phyloP scores from a whole-genome alignment of 2,888 invertebrate species.

The Sesia apiformis region DNA sequence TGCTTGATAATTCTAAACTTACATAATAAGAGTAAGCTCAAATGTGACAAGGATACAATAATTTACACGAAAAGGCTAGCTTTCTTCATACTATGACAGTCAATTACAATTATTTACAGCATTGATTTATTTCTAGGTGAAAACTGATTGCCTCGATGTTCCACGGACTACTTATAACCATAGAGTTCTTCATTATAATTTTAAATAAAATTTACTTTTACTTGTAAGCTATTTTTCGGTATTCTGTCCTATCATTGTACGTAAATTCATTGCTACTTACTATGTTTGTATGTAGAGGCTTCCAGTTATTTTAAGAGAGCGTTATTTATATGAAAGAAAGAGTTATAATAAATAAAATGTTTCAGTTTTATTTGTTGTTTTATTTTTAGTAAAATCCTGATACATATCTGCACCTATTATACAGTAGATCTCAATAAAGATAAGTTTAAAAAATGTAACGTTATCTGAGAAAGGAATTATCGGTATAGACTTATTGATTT shows the following conservation, averaged over 20 bases:
- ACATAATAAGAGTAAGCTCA: too few relatives aligned
- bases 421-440: too few relatives aligned
- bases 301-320: slow-evolving; percentile 63
- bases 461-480: too few relatives aligned
- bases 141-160: slow-evolving; percentile 49
- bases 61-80: neutral
- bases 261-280: neutral
- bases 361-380: slow-evolving; percentile 48
- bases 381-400: slow-evolving; percentile 12
- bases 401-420: too few relatives aligned
- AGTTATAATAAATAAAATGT: slow-evolving; percentile 65
- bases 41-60: too few relatives aligned
- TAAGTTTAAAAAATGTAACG: too few relatives aligned
- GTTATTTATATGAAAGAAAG: slow-evolving; percentile 60
- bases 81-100: too few relatives aligned
- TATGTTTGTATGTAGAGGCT: slow-evolving; percentile 61
- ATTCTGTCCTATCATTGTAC: slow-evolving; percentile 26
- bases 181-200: neutral
- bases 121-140: slow-evolving; percentile 58
- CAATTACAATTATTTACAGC: neutral
- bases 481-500: too few relatives aligned
- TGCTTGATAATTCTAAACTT: too few relatives aligned
- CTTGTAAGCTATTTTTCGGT: slow-evolving; percentile 13
- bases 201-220: neutral
- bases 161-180: slow-evolving; percentile 12